Evolutionary conservation across 2,888 invertebrate genomes (phyloP).

Genomic region (Leptinotarsa haldemani): DNA sequence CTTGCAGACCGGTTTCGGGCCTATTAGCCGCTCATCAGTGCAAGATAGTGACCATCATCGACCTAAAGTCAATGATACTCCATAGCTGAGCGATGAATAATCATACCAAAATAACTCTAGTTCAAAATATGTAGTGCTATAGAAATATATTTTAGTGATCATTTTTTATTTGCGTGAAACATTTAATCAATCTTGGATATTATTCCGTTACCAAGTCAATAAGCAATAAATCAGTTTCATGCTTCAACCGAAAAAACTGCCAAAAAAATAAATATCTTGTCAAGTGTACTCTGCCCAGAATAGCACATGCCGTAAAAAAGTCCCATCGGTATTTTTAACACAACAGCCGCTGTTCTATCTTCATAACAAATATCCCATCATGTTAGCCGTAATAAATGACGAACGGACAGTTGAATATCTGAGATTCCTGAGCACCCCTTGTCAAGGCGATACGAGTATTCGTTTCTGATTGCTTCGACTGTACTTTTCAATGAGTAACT

Average conservation of each 20-base stretch:
- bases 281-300: not conserved
- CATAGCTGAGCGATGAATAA: too few relatives aligned
- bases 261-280: conserved; percentile 20
- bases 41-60: too few relatives aligned
- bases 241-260: conserved; percentile 5
- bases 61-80: too few relatives aligned
- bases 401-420: conserved; percentile 48
- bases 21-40: too few relatives aligned
- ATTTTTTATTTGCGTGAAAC: not conserved
- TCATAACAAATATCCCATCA: conserved; percentile 46
- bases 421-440: conserved; percentile 45
- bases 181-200: conserved; percentile 6
- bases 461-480: conserved; percentile 42
- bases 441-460: conserved; percentile 34
- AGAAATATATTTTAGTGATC: too few relatives aligned
- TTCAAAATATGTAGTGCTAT: too few relatives aligned
- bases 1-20: too few relatives aligned
- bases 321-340: conserved; percentile 37
- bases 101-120: too few relatives aligned
- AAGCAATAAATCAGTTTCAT: conserved; percentile 28
- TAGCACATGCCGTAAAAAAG: conserved; percentile 19
- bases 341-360: conserved; percentile 34
- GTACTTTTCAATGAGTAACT: conserved; percentile 64
- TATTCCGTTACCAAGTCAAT: conserved; percentile 16
- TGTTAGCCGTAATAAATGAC: conserved; percentile 49